Base-by-base conservation (phyloP, 1,140 invertebrate species). In the Littorina saxatilis region DNA sequence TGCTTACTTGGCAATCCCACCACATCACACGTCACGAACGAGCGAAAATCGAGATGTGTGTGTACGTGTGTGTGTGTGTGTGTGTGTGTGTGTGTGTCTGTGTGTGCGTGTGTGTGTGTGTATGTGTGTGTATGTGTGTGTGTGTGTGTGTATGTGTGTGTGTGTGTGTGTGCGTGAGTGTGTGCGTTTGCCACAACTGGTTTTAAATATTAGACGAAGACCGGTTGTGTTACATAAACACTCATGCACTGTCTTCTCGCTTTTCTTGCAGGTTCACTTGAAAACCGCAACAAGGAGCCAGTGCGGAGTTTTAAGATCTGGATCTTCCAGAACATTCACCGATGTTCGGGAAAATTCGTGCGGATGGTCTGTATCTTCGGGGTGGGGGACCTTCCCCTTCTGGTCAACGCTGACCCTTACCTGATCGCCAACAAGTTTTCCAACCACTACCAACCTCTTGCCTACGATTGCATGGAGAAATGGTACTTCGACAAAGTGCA, bases 341-440 rank as follows among this genome's bases (percentile, higher is more conserved):
- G 3, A 13, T 82, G 82, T 73, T 32, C 43, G n/a, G 83, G 83
- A 4, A 83, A 82, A 27, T 83, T 50, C 29, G 78, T 82, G 3
- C 52, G 85, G 17, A 52, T n/a, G 11, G 72, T 89, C 7, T 89
- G 88, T 50, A 72, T 86, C 0, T 82, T 86, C 17, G 84, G 83
- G 4, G 70, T 84, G 17, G 66, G 76, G 52, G 87, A 88, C 43
- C 50, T 87, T n/a, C 35, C 70, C 27, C 7, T 39, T 35, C 27
- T 88, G 47, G 78, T 70, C 20, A 72, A 39, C 23, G 15, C 79
- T 13, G n/a, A n/a, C n/a, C 63, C 70, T 29, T 32, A 82, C 63
- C 82, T 88, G 40, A 79, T 87, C 74, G 85, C 81, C 47, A 87
- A 88, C 79, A 88, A 87, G 76, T 85, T 88, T 55, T 72, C 83